Base-by-base conservation (phyloP, 2,888 invertebrate species). In the Polydrusus tereticollis region DNA sequence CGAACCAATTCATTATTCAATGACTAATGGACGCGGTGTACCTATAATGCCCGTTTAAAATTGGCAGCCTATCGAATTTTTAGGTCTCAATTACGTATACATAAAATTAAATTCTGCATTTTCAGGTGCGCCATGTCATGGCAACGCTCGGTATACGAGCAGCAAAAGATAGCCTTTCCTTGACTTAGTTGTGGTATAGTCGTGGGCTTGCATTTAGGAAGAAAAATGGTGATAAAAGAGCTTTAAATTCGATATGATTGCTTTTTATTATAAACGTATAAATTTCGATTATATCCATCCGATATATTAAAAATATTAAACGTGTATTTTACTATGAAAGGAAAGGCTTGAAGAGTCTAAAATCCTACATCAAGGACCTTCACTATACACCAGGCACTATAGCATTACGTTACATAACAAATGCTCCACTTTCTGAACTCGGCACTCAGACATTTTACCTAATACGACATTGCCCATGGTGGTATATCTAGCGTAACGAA, bases 401-500 rank as follows among this genome's bases (percentile, higher is more conserved):
- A 33, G 8, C 29, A 55, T n/a, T n/a, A 16, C 16, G 29, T 55
- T 55, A 29, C 18, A 29, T 55, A 55, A 55, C 16, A 45, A 50
- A 33, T 55, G 68, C 62, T 68, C 72, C 43, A 72, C 72, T 72
- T 72, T 67, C 63, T 10, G 68, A 33, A 45, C 23, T 14, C n/a
- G 36, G 72, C 33, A 52, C 63, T 57, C 62, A 62, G 67, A 63
- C 57, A 21, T 52, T 72, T 68, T 63, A 55, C 68, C 68, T 69
- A 72, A 72, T 73, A 65, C 57, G 69, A 69, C 67, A 66, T 73
- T 76, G 76, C 75, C 75, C 76, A 64, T 75, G 75, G 76, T 76
- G 71, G 64, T 72, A 60, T 50, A 68, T 65, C 68, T 69, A 76
- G 69, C 76, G 73, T 73, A 69, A 75, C 75, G 29, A 63, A 52